Evolutionary conservation across 2,888 invertebrate genomes (phyloP).

Genomic region (Eilema depressum): DNA sequence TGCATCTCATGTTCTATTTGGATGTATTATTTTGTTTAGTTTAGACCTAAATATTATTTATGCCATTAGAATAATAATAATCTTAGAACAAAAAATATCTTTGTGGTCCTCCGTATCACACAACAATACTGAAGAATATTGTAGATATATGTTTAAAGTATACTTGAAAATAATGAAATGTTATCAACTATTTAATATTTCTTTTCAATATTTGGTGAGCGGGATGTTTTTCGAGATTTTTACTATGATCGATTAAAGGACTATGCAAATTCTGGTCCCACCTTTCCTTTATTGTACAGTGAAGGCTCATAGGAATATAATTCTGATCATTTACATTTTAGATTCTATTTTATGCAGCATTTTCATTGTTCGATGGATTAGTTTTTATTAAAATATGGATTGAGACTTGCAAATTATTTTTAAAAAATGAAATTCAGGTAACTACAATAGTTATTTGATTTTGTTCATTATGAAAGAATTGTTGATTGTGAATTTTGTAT

Average conservation of each 20-base stretch:
- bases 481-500: no score
- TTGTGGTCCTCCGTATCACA: constrained; percentile 26
- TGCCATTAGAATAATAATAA: constrained; percentile 2
- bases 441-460: neutral
- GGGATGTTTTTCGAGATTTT: neutral
- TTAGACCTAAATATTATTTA: constrained; percentile 25
- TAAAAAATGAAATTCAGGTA: neutral
- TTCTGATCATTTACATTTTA: neutral
- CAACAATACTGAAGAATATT: neutral
- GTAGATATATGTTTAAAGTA: neutral
- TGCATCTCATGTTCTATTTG: neutral
- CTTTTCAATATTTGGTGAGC: constrained; percentile 12
- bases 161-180: constrained; percentile 5
- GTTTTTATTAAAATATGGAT: neutral
- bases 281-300: no score
- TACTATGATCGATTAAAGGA: neutral
- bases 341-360: neutral
- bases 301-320: neutral
- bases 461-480: neutral
- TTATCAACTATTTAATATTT: neutral
- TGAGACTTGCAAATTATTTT: neutral
- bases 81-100: constrained; percentile 22
- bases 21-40: neutral
- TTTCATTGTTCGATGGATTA: neutral
- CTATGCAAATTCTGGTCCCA: no score